Percentiles rank a stretch among this genome's conserved stretches.
Evolutionary conservation across 2,113 vertebrate species (phyloP).

Genomic region (Pedetes capensis): DNA sequence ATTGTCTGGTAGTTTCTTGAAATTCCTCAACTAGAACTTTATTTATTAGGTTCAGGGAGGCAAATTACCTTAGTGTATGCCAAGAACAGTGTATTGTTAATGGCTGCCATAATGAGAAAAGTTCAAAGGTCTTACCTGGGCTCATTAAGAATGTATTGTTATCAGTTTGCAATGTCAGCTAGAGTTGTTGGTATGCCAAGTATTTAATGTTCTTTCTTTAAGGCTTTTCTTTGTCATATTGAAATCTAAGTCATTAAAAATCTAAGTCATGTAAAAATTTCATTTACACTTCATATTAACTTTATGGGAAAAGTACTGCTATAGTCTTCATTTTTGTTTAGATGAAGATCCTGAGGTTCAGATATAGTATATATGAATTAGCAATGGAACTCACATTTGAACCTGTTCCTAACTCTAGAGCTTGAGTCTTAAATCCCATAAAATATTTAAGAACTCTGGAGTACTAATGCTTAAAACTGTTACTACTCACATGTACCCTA

Average conservation of each 20-base stretch:
- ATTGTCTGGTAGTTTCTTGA: not conserved
- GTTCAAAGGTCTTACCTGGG: not conserved
- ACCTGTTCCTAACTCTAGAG: not conserved
- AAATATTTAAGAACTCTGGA: not conserved
- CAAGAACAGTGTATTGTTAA: not conserved
- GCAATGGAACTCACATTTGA: not conserved
- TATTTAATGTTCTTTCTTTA: not conserved
- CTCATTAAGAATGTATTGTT: not conserved
- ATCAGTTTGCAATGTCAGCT: not conserved
- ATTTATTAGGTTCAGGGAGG: not conserved
- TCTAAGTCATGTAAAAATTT: slow-evolving; percentile 2
- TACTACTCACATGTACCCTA: not conserved
- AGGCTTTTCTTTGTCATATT: not conserved
- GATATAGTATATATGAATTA: not conserved
- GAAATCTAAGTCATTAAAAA: slow-evolving; percentile 29
- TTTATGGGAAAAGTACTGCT: not conserved
- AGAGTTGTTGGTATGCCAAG: not conserved
- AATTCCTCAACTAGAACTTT: not conserved
- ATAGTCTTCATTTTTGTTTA: not conserved
- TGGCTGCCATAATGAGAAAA: not conserved
- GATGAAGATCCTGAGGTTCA: slow-evolving; percentile 10
- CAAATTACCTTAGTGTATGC: not conserved
- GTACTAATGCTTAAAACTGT: not conserved
- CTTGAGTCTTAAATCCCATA: not conserved
- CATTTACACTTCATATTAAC: slow-evolving; percentile 12